Base-by-base conservation (phyloP, 2,797 vertebrate species). In the Lindbergichthys nudifrons region DNA sequence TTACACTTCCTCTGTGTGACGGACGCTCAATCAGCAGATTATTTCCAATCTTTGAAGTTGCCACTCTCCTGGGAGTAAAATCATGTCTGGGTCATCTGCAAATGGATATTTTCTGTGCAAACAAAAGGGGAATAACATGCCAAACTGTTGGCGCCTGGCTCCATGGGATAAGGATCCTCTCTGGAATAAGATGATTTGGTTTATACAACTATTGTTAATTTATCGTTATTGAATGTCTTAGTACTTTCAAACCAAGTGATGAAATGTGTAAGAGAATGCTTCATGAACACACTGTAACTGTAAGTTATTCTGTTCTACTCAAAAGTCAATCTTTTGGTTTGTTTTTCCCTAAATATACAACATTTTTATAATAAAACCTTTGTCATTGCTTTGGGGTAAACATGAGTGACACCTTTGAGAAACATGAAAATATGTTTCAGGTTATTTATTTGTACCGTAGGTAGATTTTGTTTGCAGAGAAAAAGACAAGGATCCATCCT, bases 11-110 rank as follows among this genome's bases (percentile, higher is more conserved):
- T 71, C 32, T 70, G 23, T 54, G 26, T 70, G 62, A 58, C 30
- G 70, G 66, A 79, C 73, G 51, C 23, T 70, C 16, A 61, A n/a
- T 5, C 50, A 48, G 12, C 36, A n/a, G 48, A 83, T 18, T 21
- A 8, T 54, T 1, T 53, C 19, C 4, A 45, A 3, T 4, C 26
- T 3, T 70, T 56, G 5, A 67, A 19, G 2, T 19, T 53, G 15
- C 52, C 21, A 16, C 1, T 0, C 51, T 15, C 45, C 43, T 47
- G n/a, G 47, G 48, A 54, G 9, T 19, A 4, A 48, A 16, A 18
- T 62, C 5, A 45, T 54, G 48, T 69, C 13, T 54, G 16, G 42
- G 47, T 41, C n/a, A 45, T 72, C 26, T 42, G 48, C 1, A 62
- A 48, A 64, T 43, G 26, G 50, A 66, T 39, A 10, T 65, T n/a